Evolutionary conservation across 2,888 invertebrate genomes (phyloP).

Genomic region (Pachliopta kotzebuea): DNA sequence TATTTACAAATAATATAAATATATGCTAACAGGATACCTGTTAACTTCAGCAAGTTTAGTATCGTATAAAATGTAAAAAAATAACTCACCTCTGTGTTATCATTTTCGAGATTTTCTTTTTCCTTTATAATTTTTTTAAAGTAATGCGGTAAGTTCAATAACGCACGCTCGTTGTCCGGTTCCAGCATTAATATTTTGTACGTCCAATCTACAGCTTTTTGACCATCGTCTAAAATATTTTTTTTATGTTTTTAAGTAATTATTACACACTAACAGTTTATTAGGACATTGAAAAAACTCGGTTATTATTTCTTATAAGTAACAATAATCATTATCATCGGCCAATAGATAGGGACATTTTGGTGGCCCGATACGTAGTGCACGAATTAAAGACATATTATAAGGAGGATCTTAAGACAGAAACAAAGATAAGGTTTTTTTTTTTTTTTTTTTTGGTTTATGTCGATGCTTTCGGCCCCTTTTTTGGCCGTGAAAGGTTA

Average conservation of each 20-base stretch:
- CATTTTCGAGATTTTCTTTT: slow-evolving; percentile 43
- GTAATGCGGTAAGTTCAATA: slow-evolving; percentile 95
- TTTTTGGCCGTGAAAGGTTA: too few relatives aligned
- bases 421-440: too few relatives aligned
- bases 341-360: too few relatives aligned
- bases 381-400: too few relatives aligned
- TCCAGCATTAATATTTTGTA: slow-evolving; percentile 90
- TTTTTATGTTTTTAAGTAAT: not conserved
- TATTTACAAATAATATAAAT: not conserved
- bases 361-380: too few relatives aligned
- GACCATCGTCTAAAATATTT: slow-evolving; percentile 85
- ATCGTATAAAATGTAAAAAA: not conserved
- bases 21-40: not conserved
- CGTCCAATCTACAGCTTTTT: slow-evolving; percentile 92
- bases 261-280: too few relatives aligned
- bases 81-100: slow-evolving; percentile 54
- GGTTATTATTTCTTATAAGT: too few relatives aligned
- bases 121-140: slow-evolving; percentile 86
- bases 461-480: too few relatives aligned
- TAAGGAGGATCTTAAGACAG: too few relatives aligned
- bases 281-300: too few relatives aligned
- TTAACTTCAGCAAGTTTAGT: not conserved
- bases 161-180: slow-evolving; percentile 92
- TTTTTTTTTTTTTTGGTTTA: too few relatives aligned
- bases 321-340: too few relatives aligned